A percentile compares a stretch with the other conserved stretches of the same genome.
These are phyloP conservation scores for Coluber constrictor DNA, from an alignment of 2,797 vertebrate species.

Conservation along the genomic window DNA sequence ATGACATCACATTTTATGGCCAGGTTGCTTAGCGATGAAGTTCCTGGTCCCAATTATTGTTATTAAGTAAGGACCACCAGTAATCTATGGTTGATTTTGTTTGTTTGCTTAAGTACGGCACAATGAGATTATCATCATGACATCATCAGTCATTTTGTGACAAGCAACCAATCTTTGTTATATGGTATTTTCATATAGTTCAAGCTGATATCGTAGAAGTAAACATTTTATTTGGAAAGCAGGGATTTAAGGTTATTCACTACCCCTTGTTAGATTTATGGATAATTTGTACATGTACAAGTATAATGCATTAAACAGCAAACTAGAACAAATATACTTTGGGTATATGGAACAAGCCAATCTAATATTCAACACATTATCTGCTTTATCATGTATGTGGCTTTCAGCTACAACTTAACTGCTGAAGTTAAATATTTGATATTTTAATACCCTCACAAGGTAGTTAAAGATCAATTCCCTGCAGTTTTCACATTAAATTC, in stretches of 20 bases:
- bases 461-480: conserved; percentile 50
- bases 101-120: background rate
- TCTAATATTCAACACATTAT: background rate
- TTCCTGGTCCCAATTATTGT: background rate
- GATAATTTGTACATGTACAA: background rate
- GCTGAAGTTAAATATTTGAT: background rate
- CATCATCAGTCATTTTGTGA: background rate
- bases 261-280: background rate
- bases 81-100: background rate
- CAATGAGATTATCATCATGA: background rate
- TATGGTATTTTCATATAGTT: background rate
- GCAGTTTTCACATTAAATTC: conserved; percentile 59
- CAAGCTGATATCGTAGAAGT: background rate
- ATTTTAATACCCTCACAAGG: background rate
- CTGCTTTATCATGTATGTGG: background rate
- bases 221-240: background rate
- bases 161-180: background rate
- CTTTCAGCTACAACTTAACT: background rate
- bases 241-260: background rate
- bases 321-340: background rate
- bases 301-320: background rate
- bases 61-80: background rate
- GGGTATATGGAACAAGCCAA: background rate
- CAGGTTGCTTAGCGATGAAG: background rate
- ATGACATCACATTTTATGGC: background rate